Conservation (phyloP, 2,797 vertebrate genomes). For the Nyctibius grandis region DNA sequence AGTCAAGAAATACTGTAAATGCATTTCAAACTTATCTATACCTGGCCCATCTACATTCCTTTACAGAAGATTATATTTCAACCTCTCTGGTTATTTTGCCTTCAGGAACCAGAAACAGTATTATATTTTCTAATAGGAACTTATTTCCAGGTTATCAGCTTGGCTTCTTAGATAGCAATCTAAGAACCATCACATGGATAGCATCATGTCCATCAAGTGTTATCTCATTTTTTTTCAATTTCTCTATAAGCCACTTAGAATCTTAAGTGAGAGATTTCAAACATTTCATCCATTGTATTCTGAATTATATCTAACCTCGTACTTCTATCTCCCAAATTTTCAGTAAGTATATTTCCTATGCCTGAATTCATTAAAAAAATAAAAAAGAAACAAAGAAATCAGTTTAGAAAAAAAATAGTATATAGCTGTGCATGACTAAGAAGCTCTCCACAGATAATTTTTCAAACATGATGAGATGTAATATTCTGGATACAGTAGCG, state of each 20-base stretch:
- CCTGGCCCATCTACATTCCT: background rate
- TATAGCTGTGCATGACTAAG: background rate
- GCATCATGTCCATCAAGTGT: constrained; percentile 10
- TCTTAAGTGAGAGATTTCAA: constrained; percentile 27
- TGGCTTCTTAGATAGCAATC: constrained; percentile 26
- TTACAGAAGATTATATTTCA: constrained; percentile 33
- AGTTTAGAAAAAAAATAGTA: background rate
- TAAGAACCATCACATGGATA: constrained; percentile 17
- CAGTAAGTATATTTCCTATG: background rate
- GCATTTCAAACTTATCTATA: constrained; percentile 45
- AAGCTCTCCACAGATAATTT: background rate
- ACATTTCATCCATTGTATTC: constrained; percentile 29
- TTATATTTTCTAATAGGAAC: constrained; percentile 45
- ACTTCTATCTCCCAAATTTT: background rate
- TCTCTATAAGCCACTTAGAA: background rate
- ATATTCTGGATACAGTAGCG: background rate
- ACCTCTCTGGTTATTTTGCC: background rate
- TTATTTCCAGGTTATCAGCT: constrained; percentile 57
- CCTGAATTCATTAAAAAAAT: background rate
- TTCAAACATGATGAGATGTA: background rate
- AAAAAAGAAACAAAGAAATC: background rate
- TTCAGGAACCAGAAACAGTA: background rate
- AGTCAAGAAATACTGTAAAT: constrained; percentile 46
- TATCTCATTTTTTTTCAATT: constrained; percentile 18
- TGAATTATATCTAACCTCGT: constrained; percentile 40